phyloP scores from a whole-genome alignment of 2,113 vertebrate species.

The Semnornis frantzii region DNA sequence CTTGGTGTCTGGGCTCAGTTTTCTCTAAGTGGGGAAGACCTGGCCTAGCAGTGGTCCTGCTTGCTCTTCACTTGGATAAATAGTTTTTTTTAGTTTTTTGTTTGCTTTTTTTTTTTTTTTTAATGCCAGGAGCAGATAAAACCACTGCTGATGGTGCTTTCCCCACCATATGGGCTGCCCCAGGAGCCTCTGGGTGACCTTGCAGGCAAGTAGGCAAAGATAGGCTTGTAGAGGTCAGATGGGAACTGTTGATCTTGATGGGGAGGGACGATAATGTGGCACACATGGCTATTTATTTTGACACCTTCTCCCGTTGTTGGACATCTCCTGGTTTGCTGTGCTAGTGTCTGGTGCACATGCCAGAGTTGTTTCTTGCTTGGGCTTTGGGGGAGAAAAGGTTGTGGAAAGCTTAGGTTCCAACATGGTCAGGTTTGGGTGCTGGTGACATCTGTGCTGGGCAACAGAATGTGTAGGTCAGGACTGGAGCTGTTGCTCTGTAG shows the following conservation, averaged over 20 bases:
- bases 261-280: background rate
- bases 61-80: background rate
- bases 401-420: background rate
- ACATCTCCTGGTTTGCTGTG: background rate
- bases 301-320: background rate
- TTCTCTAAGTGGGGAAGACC: background rate
- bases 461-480: background rate
- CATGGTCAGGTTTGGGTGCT: background rate
- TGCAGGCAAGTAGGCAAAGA: background rate
- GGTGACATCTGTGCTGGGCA: background rate
- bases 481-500: background rate
- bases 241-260: background rate
- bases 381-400: background rate
- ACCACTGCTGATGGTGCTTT: background rate
- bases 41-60: background rate
- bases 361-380: background rate
- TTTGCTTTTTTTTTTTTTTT: too few relatives aligned
- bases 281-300: rapidly evolving
- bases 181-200: background rate
- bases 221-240: background rate
- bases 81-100: background rate
- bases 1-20: background rate
- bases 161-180: rapidly evolving
- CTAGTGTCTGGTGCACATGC: background rate
- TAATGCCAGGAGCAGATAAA: background rate